Evolutionary conservation across 2,797 vertebrate species (phyloP).

Genomic region (Erethizon dorsatum): DNA sequence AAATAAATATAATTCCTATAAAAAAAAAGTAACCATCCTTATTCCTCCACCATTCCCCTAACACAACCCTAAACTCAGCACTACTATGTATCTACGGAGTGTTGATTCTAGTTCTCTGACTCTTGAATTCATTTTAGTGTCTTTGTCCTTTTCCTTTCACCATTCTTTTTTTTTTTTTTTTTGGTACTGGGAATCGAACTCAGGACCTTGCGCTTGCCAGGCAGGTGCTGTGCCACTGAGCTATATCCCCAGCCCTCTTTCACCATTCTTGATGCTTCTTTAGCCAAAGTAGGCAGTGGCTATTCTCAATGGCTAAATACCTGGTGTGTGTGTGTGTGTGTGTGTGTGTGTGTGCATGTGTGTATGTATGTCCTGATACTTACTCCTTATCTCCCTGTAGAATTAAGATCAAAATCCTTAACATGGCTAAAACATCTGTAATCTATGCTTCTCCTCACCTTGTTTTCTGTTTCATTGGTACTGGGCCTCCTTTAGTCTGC

Average conservation of each 20-base stretch:
- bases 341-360: no score
- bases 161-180: background rate
- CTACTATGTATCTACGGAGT: background rate
- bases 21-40: background rate
- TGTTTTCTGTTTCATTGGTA: background rate
- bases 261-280: background rate
- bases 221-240: no score
- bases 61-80: background rate
- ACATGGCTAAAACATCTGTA: background rate
- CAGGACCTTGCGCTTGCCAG: no score
- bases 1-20: no score
- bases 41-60: background rate
- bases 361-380: background rate
- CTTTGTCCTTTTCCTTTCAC: constrained; percentile 22
- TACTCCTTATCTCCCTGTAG: background rate
- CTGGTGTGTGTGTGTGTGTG: no score
- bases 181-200: no score
- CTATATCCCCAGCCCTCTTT: no score
- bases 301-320: background rate
- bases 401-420: background rate
- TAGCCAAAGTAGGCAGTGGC: background rate
- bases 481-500: background rate
- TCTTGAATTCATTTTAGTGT: background rate
- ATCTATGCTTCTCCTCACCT: background rate
- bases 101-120: background rate